Evolutionary conservation across 2,888 invertebrate species (phyloP).

Genomic region (Lamproptera curius): DNA sequence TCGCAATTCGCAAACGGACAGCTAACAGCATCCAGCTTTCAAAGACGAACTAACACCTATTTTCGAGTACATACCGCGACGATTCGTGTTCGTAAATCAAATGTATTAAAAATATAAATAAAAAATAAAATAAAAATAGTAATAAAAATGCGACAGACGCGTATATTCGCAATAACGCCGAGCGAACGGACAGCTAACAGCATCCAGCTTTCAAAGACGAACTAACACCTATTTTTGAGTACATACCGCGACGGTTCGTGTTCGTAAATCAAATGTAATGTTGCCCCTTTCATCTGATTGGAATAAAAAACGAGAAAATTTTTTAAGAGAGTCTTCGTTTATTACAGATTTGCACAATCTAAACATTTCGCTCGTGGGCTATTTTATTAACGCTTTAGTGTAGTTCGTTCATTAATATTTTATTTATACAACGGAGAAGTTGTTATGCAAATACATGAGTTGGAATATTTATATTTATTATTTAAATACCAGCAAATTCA

Average conservation of each 20-base stretch:
- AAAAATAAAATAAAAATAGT: not conserved
- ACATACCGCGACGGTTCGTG: not conserved
- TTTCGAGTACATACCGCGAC: not conserved
- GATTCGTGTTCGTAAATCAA: constrained; percentile 7
- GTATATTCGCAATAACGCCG: constrained; percentile 1
- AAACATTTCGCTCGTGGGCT: no score
- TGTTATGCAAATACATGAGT: no score
- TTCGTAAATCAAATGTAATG: no score
- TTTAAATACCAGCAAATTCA: no score
- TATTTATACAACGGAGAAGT: no score
- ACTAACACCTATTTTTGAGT: not conserved
- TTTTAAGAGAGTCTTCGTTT: no score
- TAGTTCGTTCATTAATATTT: no score
- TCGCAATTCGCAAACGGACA: constrained; percentile 6
- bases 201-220: constrained; percentile 5
- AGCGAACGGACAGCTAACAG: constrained; percentile 3
- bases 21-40: constrained; percentile 6
- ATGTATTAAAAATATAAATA: not conserved
- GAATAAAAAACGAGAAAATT: no score
- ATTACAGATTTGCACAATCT: no score
- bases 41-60: not conserved
- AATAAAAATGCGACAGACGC: constrained; percentile 5
- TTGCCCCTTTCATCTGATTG: no score
- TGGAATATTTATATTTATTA: no score
- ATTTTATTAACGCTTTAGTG: no score